These are phyloP conservation scores for Bombus confusus DNA, from an alignment of 1,140 invertebrate genomes.

Conservation along the genomic window DNA sequence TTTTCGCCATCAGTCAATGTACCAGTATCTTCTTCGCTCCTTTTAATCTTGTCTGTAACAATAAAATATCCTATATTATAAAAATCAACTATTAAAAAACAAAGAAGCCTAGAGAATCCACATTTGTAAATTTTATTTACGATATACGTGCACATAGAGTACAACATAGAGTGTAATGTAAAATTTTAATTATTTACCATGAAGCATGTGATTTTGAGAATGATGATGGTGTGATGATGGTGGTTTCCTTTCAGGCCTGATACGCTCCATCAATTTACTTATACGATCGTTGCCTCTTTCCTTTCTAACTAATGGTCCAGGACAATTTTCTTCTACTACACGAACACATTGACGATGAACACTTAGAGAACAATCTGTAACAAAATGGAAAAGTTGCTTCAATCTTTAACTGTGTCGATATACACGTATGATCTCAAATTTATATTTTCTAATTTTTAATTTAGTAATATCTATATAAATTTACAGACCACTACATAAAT, in stretches of 20 bases:
- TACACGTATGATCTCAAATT: not conserved
- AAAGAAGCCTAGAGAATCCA: not conserved
- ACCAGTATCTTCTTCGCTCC: constrained; percentile 77
- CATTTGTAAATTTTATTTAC: not conserved
- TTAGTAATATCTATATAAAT: not conserved
- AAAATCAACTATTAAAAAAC: not conserved
- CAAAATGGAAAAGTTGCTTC: constrained; percentile 35
- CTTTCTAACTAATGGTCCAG: constrained; percentile 88
- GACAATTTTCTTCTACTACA: constrained; percentile 92
- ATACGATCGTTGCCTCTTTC: constrained; percentile 87
- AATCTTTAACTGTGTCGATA: not conserved
- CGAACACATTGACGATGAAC: constrained; percentile 93
- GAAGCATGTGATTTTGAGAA: constrained; percentile 76
- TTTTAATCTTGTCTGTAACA: constrained; percentile 77
- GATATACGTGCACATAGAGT: not conserved
- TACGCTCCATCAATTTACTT: constrained; percentile 90
- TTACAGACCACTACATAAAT: constrained; percentile 91
- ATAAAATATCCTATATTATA: constrained; percentile 30
- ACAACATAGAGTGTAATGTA: not conserved
- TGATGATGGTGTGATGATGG: constrained; percentile 76
- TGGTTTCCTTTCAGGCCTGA: constrained; percentile 85
- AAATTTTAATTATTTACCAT: constrained; percentile 67
- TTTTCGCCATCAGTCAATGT: constrained; percentile 79
- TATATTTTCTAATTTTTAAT: not conserved
- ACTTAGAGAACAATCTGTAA: constrained; percentile 93